phyloP scores from a whole-genome alignment of 1,140 invertebrate species.

The Agrypnia vestita region DNA sequence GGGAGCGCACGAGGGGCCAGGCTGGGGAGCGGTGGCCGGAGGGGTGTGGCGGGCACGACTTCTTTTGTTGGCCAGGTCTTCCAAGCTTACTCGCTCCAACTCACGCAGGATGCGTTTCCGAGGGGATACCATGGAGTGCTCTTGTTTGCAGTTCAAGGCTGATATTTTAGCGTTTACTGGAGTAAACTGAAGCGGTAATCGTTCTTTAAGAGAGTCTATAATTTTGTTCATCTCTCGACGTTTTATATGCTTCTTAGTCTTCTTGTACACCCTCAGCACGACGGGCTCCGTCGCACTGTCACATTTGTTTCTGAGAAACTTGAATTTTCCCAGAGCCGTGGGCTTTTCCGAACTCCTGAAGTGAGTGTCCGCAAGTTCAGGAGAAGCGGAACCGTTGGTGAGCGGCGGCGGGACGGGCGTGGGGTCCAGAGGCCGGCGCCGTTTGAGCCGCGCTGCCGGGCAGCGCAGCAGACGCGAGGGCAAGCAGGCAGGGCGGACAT shows the following conservation, averaged over 20 bases:
- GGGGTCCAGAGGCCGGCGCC: conserved; percentile 75
- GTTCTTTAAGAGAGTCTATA: conserved; percentile 71
- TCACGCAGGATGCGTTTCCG: conserved; percentile 83
- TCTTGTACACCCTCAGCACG: conserved; percentile 71
- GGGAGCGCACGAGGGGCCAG: conserved; percentile 61
- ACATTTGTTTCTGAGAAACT: conserved; percentile 70
- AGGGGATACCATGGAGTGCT: conserved; percentile 77
- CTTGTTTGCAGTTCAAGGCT: conserved; percentile 68
- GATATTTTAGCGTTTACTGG: conserved; percentile 67
- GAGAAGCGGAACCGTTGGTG: conserved; percentile 64
- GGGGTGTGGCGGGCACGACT: conserved; percentile 67
- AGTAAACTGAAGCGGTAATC: conserved; percentile 66
- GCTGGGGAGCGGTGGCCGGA: conserved; percentile 63
- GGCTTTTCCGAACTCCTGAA: conserved; percentile 65
- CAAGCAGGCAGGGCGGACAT: conserved; percentile 76
- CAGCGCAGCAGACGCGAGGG: conserved; percentile 66
- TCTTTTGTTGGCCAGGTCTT: conserved; percentile 74
- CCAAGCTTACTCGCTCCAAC: conserved; percentile 81
- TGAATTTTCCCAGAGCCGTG: conserved; percentile 68
- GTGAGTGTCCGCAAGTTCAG: conserved; percentile 38
- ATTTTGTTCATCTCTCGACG: conserved; percentile 67
- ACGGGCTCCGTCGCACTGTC: conserved; percentile 71
- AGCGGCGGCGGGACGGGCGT: conserved; percentile 61
- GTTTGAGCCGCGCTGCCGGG: conserved; percentile 71
- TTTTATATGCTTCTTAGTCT: conserved; percentile 65